phyloP scores from a whole-genome alignment of 30 jellyfish, hydroid and myxozoan species.

The Chironex yamaguchii region DNA sequence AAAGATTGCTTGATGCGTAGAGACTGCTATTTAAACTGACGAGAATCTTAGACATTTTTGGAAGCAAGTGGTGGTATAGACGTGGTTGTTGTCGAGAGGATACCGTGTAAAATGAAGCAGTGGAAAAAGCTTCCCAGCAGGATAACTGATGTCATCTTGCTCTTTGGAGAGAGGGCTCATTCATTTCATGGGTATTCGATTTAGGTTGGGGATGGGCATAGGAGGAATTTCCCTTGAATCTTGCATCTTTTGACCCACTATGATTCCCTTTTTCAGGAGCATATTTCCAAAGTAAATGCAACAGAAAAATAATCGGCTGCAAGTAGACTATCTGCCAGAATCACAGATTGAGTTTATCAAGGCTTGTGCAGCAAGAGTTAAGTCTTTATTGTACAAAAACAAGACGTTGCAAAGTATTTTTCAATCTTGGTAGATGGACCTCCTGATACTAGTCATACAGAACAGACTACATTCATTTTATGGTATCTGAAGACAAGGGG shows the following conservation, averaged over 20 bases:
- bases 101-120: constrained; percentile 43
- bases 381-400: background rate
- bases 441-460: constrained; percentile 43
- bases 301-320: background rate
- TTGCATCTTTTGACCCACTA: too few species aligned
- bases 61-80: constrained; percentile 4
- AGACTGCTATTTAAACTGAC: constrained; percentile 15
- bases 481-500: constrained; percentile 48
- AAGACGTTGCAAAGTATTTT: background rate
- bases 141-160: constrained; percentile 35
- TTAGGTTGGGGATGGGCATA: constrained; percentile 53
- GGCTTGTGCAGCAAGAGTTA: background rate
- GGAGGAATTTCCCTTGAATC: constrained; percentile 31
- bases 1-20: background rate
- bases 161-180: constrained; percentile 54
- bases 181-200: constrained; percentile 63
- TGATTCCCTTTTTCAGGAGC: too few species aligned
- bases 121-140: constrained; percentile 35
- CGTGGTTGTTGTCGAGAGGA: constrained; percentile 31
- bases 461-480: constrained; percentile 56
- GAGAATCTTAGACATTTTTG: constrained; percentile 44
- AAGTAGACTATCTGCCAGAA: background rate
- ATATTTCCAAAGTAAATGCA: background rate
- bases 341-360: background rate
- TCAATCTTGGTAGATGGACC: background rate